A percentile compares a stretch with the other conserved stretches of the same genome.
These are phyloP conservation scores for Chaenogobius annularis DNA, from an alignment of 2,113 vertebrate genomes.

Conservation along the genomic window DNA sequence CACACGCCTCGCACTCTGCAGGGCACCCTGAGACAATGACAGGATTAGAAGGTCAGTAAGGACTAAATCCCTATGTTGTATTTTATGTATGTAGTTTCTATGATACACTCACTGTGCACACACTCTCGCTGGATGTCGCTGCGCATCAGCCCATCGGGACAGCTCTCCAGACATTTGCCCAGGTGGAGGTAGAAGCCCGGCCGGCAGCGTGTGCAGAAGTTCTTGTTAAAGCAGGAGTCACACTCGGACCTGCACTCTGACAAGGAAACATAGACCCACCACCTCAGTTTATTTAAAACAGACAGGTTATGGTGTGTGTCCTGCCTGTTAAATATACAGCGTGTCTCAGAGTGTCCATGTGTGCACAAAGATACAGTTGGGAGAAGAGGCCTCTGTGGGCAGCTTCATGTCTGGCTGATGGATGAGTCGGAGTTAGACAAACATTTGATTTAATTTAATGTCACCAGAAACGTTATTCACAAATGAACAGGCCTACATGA, in stretches of 20 bases:
- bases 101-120: conserved; percentile 68
- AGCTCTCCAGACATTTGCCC: conserved; percentile 95
- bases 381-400: conserved; percentile 16
- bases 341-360: conserved; percentile 30
- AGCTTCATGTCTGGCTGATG: conserved; percentile 21
- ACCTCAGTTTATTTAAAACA: conserved; percentile 55
- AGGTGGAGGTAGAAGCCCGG: conserved; percentile 91
- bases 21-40: conserved; percentile 85
- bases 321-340: conserved; percentile 55
- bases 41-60: conserved; percentile 6
- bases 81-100: neutral
- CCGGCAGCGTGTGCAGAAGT: conserved; percentile 98
- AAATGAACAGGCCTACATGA: neutral
- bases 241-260: conserved; percentile 98
- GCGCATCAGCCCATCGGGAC: conserved; percentile 88
- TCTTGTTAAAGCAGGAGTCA: conserved; percentile 98
- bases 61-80: neutral
- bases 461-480: conserved; percentile 17
- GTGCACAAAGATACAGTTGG: conserved; percentile 21
- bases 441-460: conserved; percentile 25
- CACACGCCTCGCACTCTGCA: conserved; percentile 92
- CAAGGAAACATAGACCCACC: conserved; percentile 71
- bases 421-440: conserved; percentile 23
- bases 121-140: conserved; percentile 93
- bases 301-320: conserved; percentile 53